Base-by-base conservation (phyloP, 1,140 invertebrate species). In the Halictus rubicundus region DNA sequence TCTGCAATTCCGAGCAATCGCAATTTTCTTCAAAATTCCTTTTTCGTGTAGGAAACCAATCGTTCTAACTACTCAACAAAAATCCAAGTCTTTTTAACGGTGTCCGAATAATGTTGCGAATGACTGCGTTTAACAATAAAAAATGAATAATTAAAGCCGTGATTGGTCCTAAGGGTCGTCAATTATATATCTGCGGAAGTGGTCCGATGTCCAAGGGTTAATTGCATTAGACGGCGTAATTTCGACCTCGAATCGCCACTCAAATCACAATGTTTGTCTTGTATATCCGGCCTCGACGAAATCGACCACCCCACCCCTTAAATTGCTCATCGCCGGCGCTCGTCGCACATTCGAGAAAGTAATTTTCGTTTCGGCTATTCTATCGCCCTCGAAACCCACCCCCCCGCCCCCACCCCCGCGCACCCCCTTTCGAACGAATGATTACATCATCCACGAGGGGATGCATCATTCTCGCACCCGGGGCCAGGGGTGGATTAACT, bases 381-480 rank as follows among this genome's bases (percentile, higher is more conserved):
- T 85, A 86, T 85, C 83, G 60, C 84, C 75, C 84, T 82, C 3
- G 16, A 14, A 46, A 16, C 54, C 54, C 5, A n/a, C 8, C 21
- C 54, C 54, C 6, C 49, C 19, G 1, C 16, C 49, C 7, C 19
- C 49, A 1, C 0, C 21, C 54, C 54, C 21, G 16, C 49, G 5
- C 16, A 16, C 7, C 49, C 49, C 12, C 9, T n/a, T 57, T 82
- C 85, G 82, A 88, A 85, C 86, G 87, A 88, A 89, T 87, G 87
- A 89, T 89, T 89, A 89, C 88, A 88, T 89, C 88, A 89, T 85
- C 85, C 83, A 21, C 19, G 71, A 61, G 54, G 80, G 83, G 84
- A 80, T 76, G 84, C 83, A 64, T 85, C 84, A 78, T 82, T 79
- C 84, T 82, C 84, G 83, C 80, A 74, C 80, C 74, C 74, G 68